Base-by-base conservation (phyloP, 2,113 vertebrate genomes). In the Poeciliopsis prolifica region DNA sequence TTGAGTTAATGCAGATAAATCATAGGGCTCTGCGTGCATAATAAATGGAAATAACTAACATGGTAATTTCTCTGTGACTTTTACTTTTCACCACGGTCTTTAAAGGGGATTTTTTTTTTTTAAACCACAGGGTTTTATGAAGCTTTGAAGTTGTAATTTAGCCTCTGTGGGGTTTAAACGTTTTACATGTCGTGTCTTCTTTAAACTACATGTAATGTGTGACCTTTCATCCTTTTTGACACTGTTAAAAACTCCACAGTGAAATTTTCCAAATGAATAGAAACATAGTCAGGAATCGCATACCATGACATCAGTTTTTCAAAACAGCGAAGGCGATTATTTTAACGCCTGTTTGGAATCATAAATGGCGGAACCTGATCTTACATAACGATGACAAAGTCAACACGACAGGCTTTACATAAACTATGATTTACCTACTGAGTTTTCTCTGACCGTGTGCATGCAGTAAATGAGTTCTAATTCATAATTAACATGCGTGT, bases 381-480 rank as follows among this genome's bases (percentile, higher is more conserved):
- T 31, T 30, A 31, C 28, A 3, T 62, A 62, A 19, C 3, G 0
- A 9, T 5, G 51, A 51, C 11, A 60, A 58, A 35, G 9, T 24
- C 24, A 70, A 35, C 31, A 70, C 1, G 30, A 35, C 12, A 33
- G 58, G 22, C 33, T 35, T 13, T n/a, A 13, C 15, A 29, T 33
- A 22, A 81, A 51, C 64, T 67, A 4, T 65, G 62, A 28, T 75
- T 79, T 71, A 70, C 24, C n/a, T 72, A 13, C 60, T 19, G 68
- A 44, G 54, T 65, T 80, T 58, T 51, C 40, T 29, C 69, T 79
- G 63, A 78, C 68, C 69, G 51, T 74, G 29, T 75, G 42, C 33
- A 68, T 35, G 40, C 51, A 77, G 26, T 31, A 61, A 74, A 74
- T 65, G 4, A 71, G 33, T 66, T 81, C 65, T 69, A 70, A 74